Base-by-base conservation (phyloP, 2,113 vertebrate species). In the Phylloscopus whistleri region DNA sequence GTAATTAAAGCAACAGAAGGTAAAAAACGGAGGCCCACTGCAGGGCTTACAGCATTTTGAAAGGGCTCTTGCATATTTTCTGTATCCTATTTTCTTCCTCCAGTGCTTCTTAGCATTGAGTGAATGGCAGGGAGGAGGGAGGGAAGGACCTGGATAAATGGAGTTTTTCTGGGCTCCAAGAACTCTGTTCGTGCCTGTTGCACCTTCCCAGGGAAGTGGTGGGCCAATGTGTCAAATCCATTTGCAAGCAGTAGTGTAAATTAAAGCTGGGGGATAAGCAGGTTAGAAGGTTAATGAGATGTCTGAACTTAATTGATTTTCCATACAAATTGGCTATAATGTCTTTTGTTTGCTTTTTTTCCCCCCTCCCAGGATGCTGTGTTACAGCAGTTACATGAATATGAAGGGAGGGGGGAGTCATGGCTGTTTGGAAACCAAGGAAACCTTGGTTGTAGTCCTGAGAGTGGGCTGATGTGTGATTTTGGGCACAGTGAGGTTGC, bases 201-300 rank as follows among this genome's bases (percentile, higher is more conserved):
- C 64, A 80, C 79, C 75, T 93, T 95, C 90, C 79, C 63, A 87
- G 83, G 67, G 59, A 92, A 74, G 66, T 13, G 19, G 15, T 82
- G 76, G 88, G 49, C 49, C 53, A 79, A 33, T 72, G 86, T 92
- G 81, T 86, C 89, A 92, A 93, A 94, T 52, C 59, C 82, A 85
- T 91, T 89, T 87, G 84, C 72, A 94, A 85, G 83, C 33, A 6
- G 73, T 19, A 84, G 76, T 94, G 58, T 87, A 87, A 95, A 90
- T 78, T 89, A 84, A 90, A 92, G 79, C 93, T 75, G 35, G 52
- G 72, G 88, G 73, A 92, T 90, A 92, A 96, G 76, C 46, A 68
- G 92, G 94, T 95, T 97, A 89, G 73, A 66, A 88, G 93, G 92
- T 87, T 96, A 97, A 94, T 94, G 93, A 96, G 69, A 95, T 94